phyloP scores from a whole-genome alignment of 2,888 invertebrate species.

The Dicyrtomina minuta region DNA sequence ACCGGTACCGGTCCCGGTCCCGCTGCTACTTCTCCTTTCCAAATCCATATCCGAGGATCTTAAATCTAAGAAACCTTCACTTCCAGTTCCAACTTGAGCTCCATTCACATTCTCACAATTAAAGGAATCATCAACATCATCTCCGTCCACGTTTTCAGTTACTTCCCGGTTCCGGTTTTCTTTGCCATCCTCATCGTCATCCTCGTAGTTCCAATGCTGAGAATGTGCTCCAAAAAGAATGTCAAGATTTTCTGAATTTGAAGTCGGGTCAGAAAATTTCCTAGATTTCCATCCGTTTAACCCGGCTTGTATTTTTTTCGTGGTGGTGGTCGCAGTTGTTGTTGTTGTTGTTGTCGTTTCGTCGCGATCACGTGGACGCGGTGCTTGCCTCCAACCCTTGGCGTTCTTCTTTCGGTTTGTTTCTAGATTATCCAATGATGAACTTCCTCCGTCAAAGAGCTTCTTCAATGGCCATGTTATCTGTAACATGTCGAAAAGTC shows the following conservation, averaged over 20 bases:
- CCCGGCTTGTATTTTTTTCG: too few relatives aligned
- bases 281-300: background rate
- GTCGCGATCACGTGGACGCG: too few relatives aligned
- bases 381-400: too few relatives aligned
- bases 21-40: background rate
- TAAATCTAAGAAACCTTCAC: too few relatives aligned
- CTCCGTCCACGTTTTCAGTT: slow-evolving; percentile 10
- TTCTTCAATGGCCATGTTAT: slow-evolving; percentile 23
- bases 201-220: slow-evolving; percentile 12
- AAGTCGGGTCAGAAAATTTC: background rate
- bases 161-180: background rate
- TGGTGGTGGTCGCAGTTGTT: too few relatives aligned
- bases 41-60: too few relatives aligned
- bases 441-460: background rate
- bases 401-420: too few relatives aligned
- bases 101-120: background rate
- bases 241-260: too few relatives aligned
- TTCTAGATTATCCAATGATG: background rate
- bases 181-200: background rate
- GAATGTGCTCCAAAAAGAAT: slow-evolving; percentile 2
- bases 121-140: background rate
- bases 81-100: too few relatives aligned
- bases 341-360: too few relatives aligned
- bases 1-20: slow-evolving; percentile 27
- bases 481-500: too few relatives aligned